Evolutionary conservation across 2,888 invertebrate genomes (phyloP), one percentile per base, ranked within the genome.

Genomic region (Mayetiola destructor): DNA sequence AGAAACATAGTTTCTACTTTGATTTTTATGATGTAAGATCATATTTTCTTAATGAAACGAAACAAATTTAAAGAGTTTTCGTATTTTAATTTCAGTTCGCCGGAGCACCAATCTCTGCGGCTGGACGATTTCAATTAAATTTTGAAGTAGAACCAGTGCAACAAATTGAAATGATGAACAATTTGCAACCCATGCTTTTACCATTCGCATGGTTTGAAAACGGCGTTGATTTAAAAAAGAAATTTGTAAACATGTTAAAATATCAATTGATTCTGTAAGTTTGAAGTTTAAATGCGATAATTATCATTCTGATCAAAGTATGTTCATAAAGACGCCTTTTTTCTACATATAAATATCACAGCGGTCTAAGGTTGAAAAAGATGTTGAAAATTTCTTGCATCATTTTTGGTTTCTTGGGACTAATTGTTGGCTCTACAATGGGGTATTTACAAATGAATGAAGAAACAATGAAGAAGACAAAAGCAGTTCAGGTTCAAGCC

Each of bases 171-270:
- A 65, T 80, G 0, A 80, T 82, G 73, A 81, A 81, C 62, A 77
- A 80, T 37, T 70, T 88, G 3, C 80, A 82, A 0, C 75, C 76
- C 6, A 76, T 80, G 0, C 68, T 87, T 1, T 67, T 82, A 16
- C 89, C 89, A 0, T 14, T 88, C 2, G 81, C 89, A 63, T 89
- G 89, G 89, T 73, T 88, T 1, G 85, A 88, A 64, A 88, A 89
- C 79, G 82, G 84, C 10, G 71, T 83, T 1, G 76, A 78, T 0
- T 66, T 86, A 10, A 82, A 83, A 65, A 79, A 78, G 61, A 81
- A 84, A 0, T 83, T 78, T 63, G 79, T 82, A 8, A 79, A 78
- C 55, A 79, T 81, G 73, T 67, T 85, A 35, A 81, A 84, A 58
- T 70, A 72, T 35, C 75, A 77, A 29, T 32, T 82, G 12, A 80